Conservation (phyloP, 2,113 vertebrate genomes). For the Megalops atlanticus region DNA sequence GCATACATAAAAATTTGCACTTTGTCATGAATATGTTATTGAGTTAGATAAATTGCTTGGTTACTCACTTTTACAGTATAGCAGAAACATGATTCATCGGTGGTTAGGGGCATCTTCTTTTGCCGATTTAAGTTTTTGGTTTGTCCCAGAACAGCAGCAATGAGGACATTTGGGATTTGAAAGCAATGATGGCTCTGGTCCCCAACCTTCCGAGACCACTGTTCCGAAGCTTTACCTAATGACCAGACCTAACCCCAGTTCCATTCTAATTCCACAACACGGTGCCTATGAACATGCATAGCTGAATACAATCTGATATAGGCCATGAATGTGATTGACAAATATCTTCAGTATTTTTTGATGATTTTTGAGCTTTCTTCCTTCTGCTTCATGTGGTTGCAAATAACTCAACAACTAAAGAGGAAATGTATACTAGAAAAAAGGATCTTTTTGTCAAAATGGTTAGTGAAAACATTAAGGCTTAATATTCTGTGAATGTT, state of each 20-base stretch:
- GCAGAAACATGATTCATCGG: neutral
- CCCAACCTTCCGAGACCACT: neutral
- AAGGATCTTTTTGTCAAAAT: too few species aligned
- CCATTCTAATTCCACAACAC: neutral
- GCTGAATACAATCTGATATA: neutral
- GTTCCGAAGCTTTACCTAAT: neutral
- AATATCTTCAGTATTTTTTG: too few species aligned
- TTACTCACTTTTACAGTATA: too few species aligned
- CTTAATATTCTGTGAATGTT: too few species aligned
- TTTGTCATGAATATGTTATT: too few species aligned
- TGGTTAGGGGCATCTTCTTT: constrained; percentile 2
- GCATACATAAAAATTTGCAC: too few species aligned
- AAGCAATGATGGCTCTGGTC: neutral
- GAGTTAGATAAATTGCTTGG: too few species aligned
- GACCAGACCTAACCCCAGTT: neutral
- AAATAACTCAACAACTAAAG: neutral
- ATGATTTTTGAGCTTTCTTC: neutral
- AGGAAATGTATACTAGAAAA: too few species aligned
- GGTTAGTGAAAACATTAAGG: too few species aligned
- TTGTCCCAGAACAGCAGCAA: neutral
- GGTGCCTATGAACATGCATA: neutral
- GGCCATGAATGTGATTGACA: neutral
- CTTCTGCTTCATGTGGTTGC: neutral
- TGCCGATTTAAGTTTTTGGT: constrained; percentile 12
- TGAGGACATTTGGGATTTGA: neutral